These are phyloP conservation scores for Pholis gunnellus DNA, from an alignment of 2,113 vertebrate species.

Conservation along the genomic window DNA sequence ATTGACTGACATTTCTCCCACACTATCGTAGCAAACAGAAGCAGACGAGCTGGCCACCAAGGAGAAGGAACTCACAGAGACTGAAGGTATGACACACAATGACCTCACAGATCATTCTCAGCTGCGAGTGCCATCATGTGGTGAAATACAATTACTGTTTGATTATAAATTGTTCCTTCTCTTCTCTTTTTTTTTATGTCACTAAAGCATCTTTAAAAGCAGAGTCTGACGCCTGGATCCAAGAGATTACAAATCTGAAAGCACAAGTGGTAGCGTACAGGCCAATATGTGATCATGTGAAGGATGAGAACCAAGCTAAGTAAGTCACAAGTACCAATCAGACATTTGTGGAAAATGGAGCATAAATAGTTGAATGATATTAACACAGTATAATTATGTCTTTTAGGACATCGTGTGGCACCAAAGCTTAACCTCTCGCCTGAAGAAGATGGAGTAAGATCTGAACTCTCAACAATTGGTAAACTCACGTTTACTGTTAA, in stretches of 20 bases:
- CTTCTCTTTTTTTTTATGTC: conserved; percentile 7
- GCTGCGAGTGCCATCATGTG: conserved; percentile 45
- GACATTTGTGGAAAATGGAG: background rate
- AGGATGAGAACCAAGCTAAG: accelerated
- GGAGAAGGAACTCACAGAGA: background rate
- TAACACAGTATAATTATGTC: conserved; percentile 3
- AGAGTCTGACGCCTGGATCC: conserved; percentile 42
- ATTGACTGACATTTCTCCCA: background rate
- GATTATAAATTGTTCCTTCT: background rate
- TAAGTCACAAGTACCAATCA: conserved; percentile 42
- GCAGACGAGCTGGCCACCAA: background rate
- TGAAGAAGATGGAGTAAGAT: background rate
- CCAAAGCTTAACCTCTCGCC: accelerated
- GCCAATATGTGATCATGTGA: conserved; percentile 48
- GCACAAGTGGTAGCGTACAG: background rate
- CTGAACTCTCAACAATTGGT: background rate
- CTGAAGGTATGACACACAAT: conserved; percentile 28
- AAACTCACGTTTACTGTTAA: too few relatives aligned
- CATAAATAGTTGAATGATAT: background rate
- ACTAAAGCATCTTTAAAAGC: conserved; percentile 25
- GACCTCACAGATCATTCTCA: background rate
- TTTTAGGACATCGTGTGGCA: conserved; percentile 61
- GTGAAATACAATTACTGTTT: background rate
- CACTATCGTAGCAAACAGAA: conserved; percentile 9
- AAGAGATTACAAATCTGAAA: conserved; percentile 2